Conservation (phyloP, 1,140 invertebrate genomes). For the Calycopis cecrops region DNA sequence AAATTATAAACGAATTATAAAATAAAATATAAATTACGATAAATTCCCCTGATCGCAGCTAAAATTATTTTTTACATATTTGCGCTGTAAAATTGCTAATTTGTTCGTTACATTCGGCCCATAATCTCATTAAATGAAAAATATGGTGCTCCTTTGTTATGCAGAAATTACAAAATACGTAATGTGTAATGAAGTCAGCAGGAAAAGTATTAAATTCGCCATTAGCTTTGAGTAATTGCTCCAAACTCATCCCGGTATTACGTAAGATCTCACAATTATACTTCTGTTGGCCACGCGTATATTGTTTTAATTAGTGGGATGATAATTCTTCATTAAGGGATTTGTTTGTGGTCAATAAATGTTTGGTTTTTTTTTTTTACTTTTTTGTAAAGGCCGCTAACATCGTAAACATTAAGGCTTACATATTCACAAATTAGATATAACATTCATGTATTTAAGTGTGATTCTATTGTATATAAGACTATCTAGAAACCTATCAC, state of each 20-base stretch:
- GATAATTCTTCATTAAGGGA: constrained; percentile 9
- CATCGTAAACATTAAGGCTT: too few relatives aligned
- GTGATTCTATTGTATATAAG: too few relatives aligned
- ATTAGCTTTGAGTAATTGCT: constrained; percentile 71
- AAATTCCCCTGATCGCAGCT: too few relatives aligned
- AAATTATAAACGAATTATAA: too few relatives aligned
- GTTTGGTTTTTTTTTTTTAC: background rate
- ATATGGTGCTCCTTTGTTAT: background rate
- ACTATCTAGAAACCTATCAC: too few relatives aligned
- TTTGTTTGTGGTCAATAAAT: background rate
- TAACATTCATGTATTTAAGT: too few relatives aligned
- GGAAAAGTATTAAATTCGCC: constrained; percentile 72
- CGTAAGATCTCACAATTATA: constrained; percentile 64
- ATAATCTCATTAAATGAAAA: constrained; percentile 6
- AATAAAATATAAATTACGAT: too few relatives aligned
- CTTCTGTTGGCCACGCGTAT: constrained; percentile 48
- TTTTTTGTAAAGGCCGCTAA: too few relatives aligned
- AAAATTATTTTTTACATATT: background rate
- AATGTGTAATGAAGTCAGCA: constrained; percentile 62
- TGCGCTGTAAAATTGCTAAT: constrained; percentile 1
- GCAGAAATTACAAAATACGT: constrained; percentile 16
- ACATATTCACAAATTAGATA: too few relatives aligned
- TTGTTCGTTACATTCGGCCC: background rate
- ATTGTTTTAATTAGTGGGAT: constrained; percentile 13
- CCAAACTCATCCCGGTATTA: constrained; percentile 57